Evolutionary conservation across 2,797 vertebrate species (phyloP).

Genomic region (Pipistrellus nathusii): DNA sequence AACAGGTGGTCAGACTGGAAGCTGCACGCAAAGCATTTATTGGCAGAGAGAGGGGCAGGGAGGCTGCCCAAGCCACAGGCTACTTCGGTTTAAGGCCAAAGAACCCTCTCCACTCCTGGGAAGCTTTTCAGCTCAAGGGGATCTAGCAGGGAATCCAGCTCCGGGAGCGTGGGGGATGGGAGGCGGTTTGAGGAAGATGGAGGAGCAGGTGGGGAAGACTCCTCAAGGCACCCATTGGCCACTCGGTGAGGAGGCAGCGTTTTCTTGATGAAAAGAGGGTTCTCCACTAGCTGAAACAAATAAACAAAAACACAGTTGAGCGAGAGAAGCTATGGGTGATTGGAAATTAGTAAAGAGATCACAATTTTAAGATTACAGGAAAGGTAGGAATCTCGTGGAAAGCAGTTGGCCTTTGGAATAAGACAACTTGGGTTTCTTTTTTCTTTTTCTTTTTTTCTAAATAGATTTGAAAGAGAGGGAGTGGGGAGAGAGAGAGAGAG

Average conservation of each 20-base stretch:
- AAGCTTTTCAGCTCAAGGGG: slow-evolving; percentile 73
- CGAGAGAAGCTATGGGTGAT: background rate
- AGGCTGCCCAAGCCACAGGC: slow-evolving; percentile 84
- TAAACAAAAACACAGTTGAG: slow-evolving; percentile 51
- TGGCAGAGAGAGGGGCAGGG: slow-evolving; percentile 74
- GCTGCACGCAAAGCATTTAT: slow-evolving; percentile 85
- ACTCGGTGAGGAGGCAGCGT: slow-evolving; percentile 63
- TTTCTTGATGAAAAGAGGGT: slow-evolving; percentile 74
- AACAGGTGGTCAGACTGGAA: slow-evolving; percentile 78
- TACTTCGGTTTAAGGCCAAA: slow-evolving; percentile 78
- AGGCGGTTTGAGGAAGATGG: background rate
- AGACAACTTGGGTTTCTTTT: background rate
- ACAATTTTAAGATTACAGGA: background rate
- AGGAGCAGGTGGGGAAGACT: background rate
- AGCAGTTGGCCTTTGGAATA: background rate
- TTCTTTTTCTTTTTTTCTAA: background rate
- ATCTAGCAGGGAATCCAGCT: slow-evolving; percentile 76
- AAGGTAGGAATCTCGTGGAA: background rate
- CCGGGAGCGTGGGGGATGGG: background rate
- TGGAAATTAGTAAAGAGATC: background rate
- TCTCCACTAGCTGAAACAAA: slow-evolving; percentile 85
- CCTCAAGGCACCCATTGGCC: slow-evolving; percentile 68
- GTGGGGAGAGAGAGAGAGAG: background rate
- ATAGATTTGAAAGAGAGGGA: background rate
- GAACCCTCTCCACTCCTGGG: background rate